Percentiles rank a stretch among this genome's conserved stretches.
Conservation (phyloP, 2,113 vertebrate species). For the Elaphurus davidianus region DNA sequence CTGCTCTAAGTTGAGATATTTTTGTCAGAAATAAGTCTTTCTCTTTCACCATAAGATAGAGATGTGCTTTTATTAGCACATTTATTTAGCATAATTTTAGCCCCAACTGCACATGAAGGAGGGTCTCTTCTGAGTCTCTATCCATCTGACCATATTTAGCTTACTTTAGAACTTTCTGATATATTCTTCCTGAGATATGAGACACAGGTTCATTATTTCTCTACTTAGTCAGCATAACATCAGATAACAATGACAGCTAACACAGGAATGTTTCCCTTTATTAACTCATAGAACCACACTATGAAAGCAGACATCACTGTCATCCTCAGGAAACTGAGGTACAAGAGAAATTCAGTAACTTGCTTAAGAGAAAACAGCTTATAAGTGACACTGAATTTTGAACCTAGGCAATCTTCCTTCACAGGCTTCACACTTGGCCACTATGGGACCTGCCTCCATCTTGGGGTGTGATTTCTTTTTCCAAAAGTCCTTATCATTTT, state of each 20-base stretch:
- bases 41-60: neutral
- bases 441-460: neutral
- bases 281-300: neutral
- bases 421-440: neutral
- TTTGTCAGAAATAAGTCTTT: slow-evolving; percentile 8
- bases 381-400: neutral
- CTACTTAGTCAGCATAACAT: neutral
- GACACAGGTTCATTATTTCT: neutral
- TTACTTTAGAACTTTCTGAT: neutral
- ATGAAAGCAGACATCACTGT: neutral
- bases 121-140: neutral
- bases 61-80: neutral
- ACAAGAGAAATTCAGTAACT: neutral
- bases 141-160: neutral
- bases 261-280: neutral
- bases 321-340: neutral
- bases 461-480: neutral
- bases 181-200: neutral
- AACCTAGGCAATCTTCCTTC: neutral
- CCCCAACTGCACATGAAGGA: neutral
- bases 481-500: neutral
- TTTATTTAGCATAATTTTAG: neutral
- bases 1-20: neutral
- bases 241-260: neutral
- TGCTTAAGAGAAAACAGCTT: neutral